Evolutionary conservation across 2,113 vertebrate species (phyloP).

Genomic region (Tenrec ecaudatus): DNA sequence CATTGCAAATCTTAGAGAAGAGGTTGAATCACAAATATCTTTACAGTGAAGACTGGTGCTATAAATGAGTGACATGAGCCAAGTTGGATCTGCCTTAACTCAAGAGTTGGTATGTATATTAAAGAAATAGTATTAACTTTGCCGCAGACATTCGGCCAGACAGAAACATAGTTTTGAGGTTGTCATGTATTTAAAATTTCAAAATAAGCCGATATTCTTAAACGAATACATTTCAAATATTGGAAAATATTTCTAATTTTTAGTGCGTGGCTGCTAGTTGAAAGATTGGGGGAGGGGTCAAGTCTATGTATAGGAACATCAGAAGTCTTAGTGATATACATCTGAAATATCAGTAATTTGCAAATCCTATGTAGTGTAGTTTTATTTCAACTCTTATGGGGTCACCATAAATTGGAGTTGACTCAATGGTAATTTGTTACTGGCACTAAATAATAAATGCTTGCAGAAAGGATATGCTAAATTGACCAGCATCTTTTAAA

Average conservation of each 20-base stretch:
- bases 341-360: background rate
- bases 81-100: background rate
- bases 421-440: background rate
- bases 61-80: background rate
- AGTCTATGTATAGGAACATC: background rate
- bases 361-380: background rate
- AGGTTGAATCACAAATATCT: background rate
- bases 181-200: background rate
- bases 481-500: background rate
- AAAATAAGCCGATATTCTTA: background rate
- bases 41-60: background rate
- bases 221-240: slow-evolving; percentile 4
- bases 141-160: background rate
- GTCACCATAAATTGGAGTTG: background rate
- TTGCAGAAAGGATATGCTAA: background rate
- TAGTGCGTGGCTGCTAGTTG: background rate
- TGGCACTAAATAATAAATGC: background rate
- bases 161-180: background rate
- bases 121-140: background rate
- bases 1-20: background rate
- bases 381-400: background rate
- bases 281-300: background rate
- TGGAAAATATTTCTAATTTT: background rate
- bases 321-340: background rate
- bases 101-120: background rate